Base-by-base conservation (phyloP, 2,113 vertebrate species). In the Aepyceros melampus region DNA sequence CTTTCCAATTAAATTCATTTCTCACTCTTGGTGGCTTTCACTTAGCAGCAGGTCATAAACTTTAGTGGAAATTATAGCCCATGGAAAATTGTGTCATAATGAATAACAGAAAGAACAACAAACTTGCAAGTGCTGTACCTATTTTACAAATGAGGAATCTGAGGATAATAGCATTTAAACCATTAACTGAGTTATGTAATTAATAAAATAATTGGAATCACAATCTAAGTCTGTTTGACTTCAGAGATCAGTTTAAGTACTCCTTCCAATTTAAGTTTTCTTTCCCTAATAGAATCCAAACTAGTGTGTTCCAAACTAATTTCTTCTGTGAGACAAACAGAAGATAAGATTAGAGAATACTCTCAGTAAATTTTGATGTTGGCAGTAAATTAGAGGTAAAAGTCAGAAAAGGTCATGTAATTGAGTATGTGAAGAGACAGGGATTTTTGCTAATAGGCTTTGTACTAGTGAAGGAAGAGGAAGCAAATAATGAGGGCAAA, bases 1-100 rank as follows among this genome's bases (percentile, higher is more conserved):
- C 7, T 83, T 97, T 84, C 67, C 64, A 53, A 79, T 91, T 94
- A 87, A 95, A 96, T 97, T 81, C 15, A 89, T 84, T 81, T 33
- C 71, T 91, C 47, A 76, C 2, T n/a, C 11, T 96, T 27, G 58
- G 71, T 90, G 2, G 62, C 7, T 91, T 94, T 96, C 62, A 74
- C 43, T 96, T 79, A 76, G 53, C 19, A 86, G 31, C 7, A 56
- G 62, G 74, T 94, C 40, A 51, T 62, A 87, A 89, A 91, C 23
- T 89, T 92, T 12, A 55, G 49, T 97, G 51, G 71, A 97, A 90
- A 87, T 86, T 94, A 60, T 90, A 78, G 9, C 67, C 55, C 19
- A 60, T 33, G 60, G 31, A 87, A 91, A 95, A 81, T 1, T 47
- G 21, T 49, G 7, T 16, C 43, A 36, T 27, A 12, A 78, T 17